Base-by-base conservation (phyloP, 2,797 vertebrate species). In the Hypotaenidia philippensis region DNA sequence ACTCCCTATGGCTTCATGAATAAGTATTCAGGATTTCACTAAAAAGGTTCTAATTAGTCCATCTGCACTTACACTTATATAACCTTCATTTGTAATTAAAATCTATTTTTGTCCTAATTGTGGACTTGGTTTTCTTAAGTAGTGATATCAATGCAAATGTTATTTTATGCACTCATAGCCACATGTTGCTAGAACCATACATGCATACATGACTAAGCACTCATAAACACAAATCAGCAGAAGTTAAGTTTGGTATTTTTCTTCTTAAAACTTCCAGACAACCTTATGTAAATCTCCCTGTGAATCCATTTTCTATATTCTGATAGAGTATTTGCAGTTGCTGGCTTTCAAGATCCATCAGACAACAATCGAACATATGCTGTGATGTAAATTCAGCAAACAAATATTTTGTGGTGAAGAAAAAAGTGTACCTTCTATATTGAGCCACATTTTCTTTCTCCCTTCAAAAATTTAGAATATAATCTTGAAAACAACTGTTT, bases 81-180 rank as follows among this genome's bases (percentile, higher is more conserved):
- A 96, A 92, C 21, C 50, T 92, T 93, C 11, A 87, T 94, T 90
- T 96, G 79, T 94, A 96, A 94, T 93, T 94, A 96, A 94, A 95
- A 95, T 93, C 53, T 88, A 83, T 93, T 93, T 94, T 76, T 92
- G 50, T 90, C 57, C 75, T 93, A 96, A 94, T 76, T 88, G 79
- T 86, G 81, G 70, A 80, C 50, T 93, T 88, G 47, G 89, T 88
- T 90, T 93, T 72, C 74, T 94, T 94, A 92, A 91, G 66, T 84
- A 49, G 40, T 75, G 64, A 78, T 89, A 93, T 85, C 74, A 91
- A 32, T 83, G 66, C 57, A 90, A 93, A 89, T 92, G 55, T 40
- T 26, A 34, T 64, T 93, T 93, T 75, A 49, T 77, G 57, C 34
- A 64, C 56, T 83, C 68, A 74, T 22, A 87, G 55, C 53, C 69